Evolutionary conservation across 2,797 vertebrate genomes (phyloP).

Genomic region (Acrossocheilus wenchowensis): DNA sequence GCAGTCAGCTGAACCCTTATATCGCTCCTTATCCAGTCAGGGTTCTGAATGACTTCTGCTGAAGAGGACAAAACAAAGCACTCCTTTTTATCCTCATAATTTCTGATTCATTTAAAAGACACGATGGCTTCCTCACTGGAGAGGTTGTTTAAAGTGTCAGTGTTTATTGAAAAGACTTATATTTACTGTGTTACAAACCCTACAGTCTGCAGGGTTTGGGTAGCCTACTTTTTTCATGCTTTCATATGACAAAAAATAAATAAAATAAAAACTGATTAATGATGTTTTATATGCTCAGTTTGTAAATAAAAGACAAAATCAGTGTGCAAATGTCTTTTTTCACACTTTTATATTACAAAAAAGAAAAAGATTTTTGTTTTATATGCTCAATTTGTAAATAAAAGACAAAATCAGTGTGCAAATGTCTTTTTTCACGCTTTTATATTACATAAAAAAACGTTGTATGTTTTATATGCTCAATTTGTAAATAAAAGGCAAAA

Average conservation of each 20-base stretch:
- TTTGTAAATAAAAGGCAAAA: too few relatives aligned
- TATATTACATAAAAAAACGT: too few relatives aligned
- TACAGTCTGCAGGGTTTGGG: background rate
- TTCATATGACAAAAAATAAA: background rate
- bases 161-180: background rate
- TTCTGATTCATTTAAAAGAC: background rate
- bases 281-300: too few relatives aligned
- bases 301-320: too few relatives aligned
- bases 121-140: background rate
- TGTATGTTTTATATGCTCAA: too few relatives aligned
- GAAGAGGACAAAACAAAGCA: background rate
- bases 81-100: background rate
- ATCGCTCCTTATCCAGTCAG: background rate
- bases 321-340: too few relatives aligned
- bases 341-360: too few relatives aligned
- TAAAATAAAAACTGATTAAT: too few relatives aligned
- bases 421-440: too few relatives aligned
- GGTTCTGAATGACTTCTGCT: background rate
- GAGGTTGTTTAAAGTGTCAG: background rate
- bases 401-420: too few relatives aligned
- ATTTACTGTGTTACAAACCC: constrained; percentile 2
- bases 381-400: too few relatives aligned
- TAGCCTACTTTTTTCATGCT: background rate
- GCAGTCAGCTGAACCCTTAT: constrained; percentile 27
- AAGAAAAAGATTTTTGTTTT: too few relatives aligned